phyloP scores from a whole-genome alignment of 2,888 invertebrate genomes.

The Heliconius charithonia region DNA sequence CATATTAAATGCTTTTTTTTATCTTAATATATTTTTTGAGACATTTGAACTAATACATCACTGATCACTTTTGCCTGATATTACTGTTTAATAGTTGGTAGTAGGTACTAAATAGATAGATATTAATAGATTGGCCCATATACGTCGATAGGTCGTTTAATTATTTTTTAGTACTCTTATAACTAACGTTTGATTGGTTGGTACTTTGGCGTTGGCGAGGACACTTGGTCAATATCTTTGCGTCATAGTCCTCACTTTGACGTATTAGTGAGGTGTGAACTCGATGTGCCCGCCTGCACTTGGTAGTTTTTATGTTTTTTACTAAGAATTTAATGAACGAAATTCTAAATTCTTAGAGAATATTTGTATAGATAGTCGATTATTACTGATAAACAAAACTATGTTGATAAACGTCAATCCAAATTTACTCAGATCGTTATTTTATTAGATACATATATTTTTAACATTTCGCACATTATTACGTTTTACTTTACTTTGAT shows the following conservation, averaged over 20 bases:
- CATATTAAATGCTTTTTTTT: no score
- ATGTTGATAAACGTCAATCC: not conserved
- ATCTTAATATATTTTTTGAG: no score
- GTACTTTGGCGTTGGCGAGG: slow-evolving; percentile 40
- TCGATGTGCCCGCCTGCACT: slow-evolving; percentile 50
- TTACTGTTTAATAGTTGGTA: no score
- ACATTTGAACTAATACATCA: not conserved
- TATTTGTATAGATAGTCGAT: slow-evolving; percentile 11
- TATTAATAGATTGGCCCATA: slow-evolving; percentile 14
- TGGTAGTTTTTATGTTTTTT: slow-evolving; percentile 47
- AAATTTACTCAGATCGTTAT: not conserved
- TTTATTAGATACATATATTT: not conserved
- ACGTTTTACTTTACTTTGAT: not conserved
- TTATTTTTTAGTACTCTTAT: slow-evolving; percentile 39
- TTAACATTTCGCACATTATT: slow-evolving; percentile 1
- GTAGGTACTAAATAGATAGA: no score
- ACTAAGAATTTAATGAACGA: slow-evolving; percentile 38
- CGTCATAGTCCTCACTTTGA: slow-evolving; percentile 53
- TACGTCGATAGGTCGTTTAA: not conserved
- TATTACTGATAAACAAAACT: not conserved
- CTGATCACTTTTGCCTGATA: not conserved
- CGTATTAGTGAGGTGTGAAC: slow-evolving; percentile 53
- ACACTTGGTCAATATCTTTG: slow-evolving; percentile 40
- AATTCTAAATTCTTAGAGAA: slow-evolving; percentile 23
- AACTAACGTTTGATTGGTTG: slow-evolving; percentile 38